A percentile compares a stretch with the other conserved stretches of the same genome.
phyloP scores from a whole-genome alignment of 2,797 vertebrate genomes.

The Characodon lateralis region DNA sequence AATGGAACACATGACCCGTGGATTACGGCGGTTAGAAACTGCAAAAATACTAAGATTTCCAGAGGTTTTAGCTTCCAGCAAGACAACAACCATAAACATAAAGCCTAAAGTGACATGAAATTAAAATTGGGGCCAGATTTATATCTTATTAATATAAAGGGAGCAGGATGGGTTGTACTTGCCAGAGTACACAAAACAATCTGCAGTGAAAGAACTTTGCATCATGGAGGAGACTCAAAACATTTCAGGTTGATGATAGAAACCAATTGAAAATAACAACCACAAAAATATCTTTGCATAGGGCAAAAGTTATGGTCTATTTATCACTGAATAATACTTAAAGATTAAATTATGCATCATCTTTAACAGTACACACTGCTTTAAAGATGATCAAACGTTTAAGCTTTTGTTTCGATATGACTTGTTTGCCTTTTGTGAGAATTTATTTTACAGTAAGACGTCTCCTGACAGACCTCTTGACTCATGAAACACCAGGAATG shows the following conservation, averaged over 20 bases:
- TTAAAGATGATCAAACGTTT: too few species aligned
- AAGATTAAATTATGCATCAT: neutral
- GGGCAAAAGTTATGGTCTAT: neutral
- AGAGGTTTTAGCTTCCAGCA: neutral
- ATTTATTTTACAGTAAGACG: neutral
- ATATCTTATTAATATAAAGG: neutral
- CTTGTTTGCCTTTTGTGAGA: neutral
- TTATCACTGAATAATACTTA: neutral
- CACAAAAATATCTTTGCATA: neutral
- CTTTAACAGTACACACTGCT: too few species aligned
- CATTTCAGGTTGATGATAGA: neutral
- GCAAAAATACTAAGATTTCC: neutral
- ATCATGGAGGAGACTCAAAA: neutral
- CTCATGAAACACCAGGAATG: slow-evolving; percentile 32
- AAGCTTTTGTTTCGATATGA: neutral
- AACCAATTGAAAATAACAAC: neutral
- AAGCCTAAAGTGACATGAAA: neutral
- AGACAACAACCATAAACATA: neutral
- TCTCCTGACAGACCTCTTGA: neutral
- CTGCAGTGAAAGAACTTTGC: neutral
- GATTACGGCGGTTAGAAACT: too few species aligned
- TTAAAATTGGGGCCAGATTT: neutral
- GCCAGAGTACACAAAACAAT: neutral
- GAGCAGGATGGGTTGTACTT: neutral
- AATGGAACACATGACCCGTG: too few species aligned